Base-by-base conservation (phyloP, 2,113 vertebrate genomes). In the Monarcha castaneiventris region DNA sequence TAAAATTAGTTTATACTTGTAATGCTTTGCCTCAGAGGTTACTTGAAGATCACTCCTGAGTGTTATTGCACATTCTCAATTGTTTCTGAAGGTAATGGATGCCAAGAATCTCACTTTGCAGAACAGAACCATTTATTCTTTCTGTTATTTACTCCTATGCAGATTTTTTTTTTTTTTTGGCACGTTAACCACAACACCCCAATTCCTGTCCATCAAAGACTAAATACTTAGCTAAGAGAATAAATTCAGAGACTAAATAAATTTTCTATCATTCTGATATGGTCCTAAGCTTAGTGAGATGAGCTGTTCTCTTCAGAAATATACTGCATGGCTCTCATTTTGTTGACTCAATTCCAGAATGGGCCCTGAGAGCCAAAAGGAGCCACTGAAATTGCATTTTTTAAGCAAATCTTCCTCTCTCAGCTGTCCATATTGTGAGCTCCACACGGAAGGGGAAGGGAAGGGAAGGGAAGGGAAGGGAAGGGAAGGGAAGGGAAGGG, bases 1-100 rank as follows among this genome's bases (percentile, higher is more conserved):
- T 77, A 43, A 89, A 93, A 88, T 87, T 78, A 90, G 61, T 56
- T 90, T 78, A 67, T 77, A 21, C 80, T 92, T 94, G 41, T 68
- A 96, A 81, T 75, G 41, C 22, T 90, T 80, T 92, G 25, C 73
- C n/a, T 78, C 44, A 61, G 69, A 90, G 68, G 68, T 89, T 88
- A 46, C 41, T 78, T 77, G 79, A 90, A 90, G 76, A 87, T 87
- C 61, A 46, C 20, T 84, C 61, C 61, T 81, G 41, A 83, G 48
- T 5, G 3, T 64, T 75, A 58, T 48, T 75, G 48, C 68, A 81
- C 37, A 78, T 88, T 95, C 64, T 86, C 32, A 30, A 30, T 75
- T 79, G 25, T 77, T 95, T 75, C 58, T 93, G 64, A 86, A 86
- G 52, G 41, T 19, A 72, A 13, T 30, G 35, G 41, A 41, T 89